Conservation (phyloP, 2,113 vertebrate genomes). For the Tachysurus fulvidraco region DNA sequence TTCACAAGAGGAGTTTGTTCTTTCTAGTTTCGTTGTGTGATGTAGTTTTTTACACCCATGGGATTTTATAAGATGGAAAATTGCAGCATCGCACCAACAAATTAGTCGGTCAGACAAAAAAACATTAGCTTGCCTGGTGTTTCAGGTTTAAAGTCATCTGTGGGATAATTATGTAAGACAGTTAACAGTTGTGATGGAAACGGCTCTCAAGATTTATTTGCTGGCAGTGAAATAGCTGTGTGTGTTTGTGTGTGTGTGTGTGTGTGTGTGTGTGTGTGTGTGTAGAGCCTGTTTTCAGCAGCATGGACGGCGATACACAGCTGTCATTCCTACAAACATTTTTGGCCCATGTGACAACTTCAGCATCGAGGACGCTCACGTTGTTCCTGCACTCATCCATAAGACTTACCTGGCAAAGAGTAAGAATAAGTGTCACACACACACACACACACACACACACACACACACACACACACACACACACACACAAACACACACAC, state of each 20-base stretch:
- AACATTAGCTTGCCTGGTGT: too few species aligned
- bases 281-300: constrained; percentile 55
- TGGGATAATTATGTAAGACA: neutral
- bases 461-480: too few species aligned
- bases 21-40: too few species aligned
- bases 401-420: constrained; percentile 88
- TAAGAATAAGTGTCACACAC: constrained; percentile 73
- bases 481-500: too few species aligned
- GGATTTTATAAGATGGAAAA: too few species aligned
- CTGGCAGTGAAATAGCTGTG: too few species aligned
- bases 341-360: constrained; percentile 94
- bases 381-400: constrained; percentile 94
- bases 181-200: neutral
- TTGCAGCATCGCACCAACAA: too few species aligned
- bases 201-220: too few species aligned
- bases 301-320: constrained; percentile 76
- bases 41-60: too few species aligned
- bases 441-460: too few species aligned
- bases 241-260: neutral
- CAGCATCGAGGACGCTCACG: constrained; percentile 90
- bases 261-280: neutral
- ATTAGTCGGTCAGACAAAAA: too few species aligned
- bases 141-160: neutral
- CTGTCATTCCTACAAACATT: constrained; percentile 93
- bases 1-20: too few species aligned